Conservation (phyloP, 2,797 vertebrate species). For the Myotis findleyi region DNA sequence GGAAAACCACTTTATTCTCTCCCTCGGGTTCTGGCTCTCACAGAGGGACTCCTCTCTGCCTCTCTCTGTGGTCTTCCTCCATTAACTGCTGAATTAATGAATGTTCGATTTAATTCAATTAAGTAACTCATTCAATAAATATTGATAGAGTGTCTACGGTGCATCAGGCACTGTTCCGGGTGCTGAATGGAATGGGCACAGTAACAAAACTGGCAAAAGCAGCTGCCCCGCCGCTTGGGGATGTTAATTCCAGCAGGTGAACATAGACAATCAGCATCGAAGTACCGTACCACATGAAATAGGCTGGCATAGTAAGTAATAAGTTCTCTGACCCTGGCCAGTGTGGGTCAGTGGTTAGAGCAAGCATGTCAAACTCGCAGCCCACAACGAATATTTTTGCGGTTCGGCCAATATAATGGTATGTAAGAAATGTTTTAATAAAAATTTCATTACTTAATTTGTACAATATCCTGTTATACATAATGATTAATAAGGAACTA, state of each 20-base stretch:
- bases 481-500: too few relatives aligned
- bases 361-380: too few relatives aligned
- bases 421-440: too few relatives aligned
- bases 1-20: background rate
- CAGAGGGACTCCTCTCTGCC: background rate
- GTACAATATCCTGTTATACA: too few relatives aligned
- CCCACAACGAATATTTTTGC: too few relatives aligned
- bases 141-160: background rate
- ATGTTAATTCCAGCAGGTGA: background rate
- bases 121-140: background rate
- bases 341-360: too few relatives aligned
- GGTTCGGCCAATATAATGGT: too few relatives aligned
- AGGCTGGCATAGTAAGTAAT: background rate
- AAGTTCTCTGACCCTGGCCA: background rate
- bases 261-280: background rate
- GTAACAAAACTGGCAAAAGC: background rate
- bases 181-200: background rate
- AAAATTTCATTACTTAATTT: too few relatives aligned
- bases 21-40: background rate
- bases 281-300: rapidly evolving
- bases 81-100: background rate
- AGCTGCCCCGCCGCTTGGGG: rapidly evolving
- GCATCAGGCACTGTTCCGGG: background rate
- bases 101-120: background rate
- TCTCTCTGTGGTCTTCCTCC: background rate